phyloP scores from a whole-genome alignment of 2,113 vertebrate species.

The Brachypodius melanocephalos region DNA sequence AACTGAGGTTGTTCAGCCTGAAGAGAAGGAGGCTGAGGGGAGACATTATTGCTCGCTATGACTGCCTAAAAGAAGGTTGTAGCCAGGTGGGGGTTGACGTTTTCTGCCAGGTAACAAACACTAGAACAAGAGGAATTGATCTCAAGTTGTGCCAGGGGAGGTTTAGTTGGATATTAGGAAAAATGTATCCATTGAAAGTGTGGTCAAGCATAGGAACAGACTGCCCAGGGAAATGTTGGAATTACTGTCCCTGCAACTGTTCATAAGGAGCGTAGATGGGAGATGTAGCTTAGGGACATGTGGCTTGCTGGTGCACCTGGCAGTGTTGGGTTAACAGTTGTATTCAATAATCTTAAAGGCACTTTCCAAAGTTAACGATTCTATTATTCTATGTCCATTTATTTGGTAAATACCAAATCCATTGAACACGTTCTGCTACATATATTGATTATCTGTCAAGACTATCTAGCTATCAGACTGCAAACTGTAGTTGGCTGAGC shows the following conservation, averaged over 20 bases:
- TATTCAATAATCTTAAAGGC: background rate
- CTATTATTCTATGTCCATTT: background rate
- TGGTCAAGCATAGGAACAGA: background rate
- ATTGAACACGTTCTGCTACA: background rate
- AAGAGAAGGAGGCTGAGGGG: background rate
- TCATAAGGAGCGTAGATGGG: background rate
- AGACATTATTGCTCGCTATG: background rate
- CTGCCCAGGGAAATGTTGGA: background rate
- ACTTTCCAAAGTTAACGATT: background rate
- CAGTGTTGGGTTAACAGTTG: background rate
- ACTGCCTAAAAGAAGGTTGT: background rate
- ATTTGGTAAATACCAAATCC: background rate
- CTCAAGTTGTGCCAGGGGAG: background rate
- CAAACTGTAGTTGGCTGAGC: background rate
- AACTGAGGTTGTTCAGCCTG: background rate
- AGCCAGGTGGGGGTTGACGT: no score
- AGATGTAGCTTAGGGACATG: background rate
- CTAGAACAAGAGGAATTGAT: background rate
- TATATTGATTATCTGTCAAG: background rate
- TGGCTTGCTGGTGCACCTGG: background rate
- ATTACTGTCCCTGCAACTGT: background rate
- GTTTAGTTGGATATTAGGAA: background rate
- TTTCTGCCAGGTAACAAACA: background rate
- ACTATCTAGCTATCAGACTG: background rate
- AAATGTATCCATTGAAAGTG: background rate